phyloP scores from a whole-genome alignment of 2,797 vertebrate genomes.

The Syngnathus rostellatus region DNA sequence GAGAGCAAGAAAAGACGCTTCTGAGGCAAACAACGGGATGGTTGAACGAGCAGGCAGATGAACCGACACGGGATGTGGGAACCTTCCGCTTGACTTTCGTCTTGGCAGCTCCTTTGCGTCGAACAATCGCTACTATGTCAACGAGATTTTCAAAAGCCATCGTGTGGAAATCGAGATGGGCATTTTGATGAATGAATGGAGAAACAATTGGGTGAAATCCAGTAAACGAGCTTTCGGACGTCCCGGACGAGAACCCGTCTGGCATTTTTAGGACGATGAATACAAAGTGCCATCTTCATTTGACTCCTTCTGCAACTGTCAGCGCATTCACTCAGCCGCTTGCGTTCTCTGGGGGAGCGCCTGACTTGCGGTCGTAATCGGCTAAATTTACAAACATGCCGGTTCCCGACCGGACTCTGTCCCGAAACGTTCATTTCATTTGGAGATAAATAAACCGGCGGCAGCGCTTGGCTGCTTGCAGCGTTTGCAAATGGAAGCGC shows the following conservation, averaged over 20 bases:
- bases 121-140: slow-evolving; percentile 57
- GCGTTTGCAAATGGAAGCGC: slow-evolving; percentile 43
- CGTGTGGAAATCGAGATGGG: slow-evolving; percentile 25
- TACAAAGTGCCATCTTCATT: no score
- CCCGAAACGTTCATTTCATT: not conserved
- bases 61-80: slow-evolving; percentile 62
- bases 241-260: slow-evolving; percentile 57
- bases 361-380: slow-evolving; percentile 38
- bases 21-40: slow-evolving; percentile 17
- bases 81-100: slow-evolving; percentile 52
- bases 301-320: no score
- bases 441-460: slow-evolving; percentile 17
- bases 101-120: slow-evolving; percentile 53
- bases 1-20: slow-evolving; percentile 9
- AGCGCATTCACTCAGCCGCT: no score
- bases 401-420: no score
- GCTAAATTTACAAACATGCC: slow-evolving; percentile 37
- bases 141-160: slow-evolving; percentile 47
- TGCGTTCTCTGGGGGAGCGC: not conserved
- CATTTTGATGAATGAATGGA: slow-evolving; percentile 29
- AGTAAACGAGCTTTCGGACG: not conserved
- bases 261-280: slow-evolving; percentile 72
- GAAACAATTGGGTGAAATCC: slow-evolving; percentile 17
- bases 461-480: slow-evolving; percentile 45
- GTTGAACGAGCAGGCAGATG: slow-evolving; percentile 21